Evolutionary conservation across 2,888 invertebrate genomes (phyloP).

Genomic region (Siphonodentalium dalli): DNA sequence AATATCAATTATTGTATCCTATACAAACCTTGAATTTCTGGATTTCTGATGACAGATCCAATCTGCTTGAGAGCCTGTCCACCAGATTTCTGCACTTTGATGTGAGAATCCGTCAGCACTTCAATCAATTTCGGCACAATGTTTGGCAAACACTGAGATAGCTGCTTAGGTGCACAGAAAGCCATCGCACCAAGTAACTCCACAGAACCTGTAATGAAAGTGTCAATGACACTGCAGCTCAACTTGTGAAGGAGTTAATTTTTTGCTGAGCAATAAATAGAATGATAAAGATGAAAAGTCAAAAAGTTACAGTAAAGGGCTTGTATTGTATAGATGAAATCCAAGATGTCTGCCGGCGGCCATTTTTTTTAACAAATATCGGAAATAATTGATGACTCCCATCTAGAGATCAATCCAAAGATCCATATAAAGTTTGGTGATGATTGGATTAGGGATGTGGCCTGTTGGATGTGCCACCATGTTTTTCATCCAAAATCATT

Average conservation of each 20-base stretch:
- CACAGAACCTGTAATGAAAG: conserved; percentile 79
- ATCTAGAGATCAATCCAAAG: too few relatives aligned
- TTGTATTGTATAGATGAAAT: too few relatives aligned
- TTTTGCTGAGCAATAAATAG: background rate
- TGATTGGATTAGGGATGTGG: too few relatives aligned
- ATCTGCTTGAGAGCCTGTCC: conserved; percentile 94
- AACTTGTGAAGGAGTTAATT: background rate
- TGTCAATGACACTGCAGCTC: too few relatives aligned
- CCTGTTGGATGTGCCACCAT: too few relatives aligned
- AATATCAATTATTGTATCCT: background rate
- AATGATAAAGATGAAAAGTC: too few relatives aligned
- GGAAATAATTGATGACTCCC: too few relatives aligned
- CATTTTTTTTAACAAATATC: too few relatives aligned
- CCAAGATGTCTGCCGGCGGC: too few relatives aligned
- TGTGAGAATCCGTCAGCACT: conserved; percentile 95
- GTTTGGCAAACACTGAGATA: conserved; percentile 95
- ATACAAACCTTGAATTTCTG: conserved; percentile 78
- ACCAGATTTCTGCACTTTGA: conserved; percentile 95
- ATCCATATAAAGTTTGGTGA: too few relatives aligned
- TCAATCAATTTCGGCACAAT: conserved; percentile 98
- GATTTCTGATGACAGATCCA: conserved; percentile 96
- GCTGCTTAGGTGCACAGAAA: conserved; percentile 97
- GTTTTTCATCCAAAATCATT: too few relatives aligned
- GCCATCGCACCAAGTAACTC: conserved; percentile 98
- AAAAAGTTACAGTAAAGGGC: too few relatives aligned